Conservation (phyloP, 2,113 vertebrate species). For the Mustelus asterias region DNA sequence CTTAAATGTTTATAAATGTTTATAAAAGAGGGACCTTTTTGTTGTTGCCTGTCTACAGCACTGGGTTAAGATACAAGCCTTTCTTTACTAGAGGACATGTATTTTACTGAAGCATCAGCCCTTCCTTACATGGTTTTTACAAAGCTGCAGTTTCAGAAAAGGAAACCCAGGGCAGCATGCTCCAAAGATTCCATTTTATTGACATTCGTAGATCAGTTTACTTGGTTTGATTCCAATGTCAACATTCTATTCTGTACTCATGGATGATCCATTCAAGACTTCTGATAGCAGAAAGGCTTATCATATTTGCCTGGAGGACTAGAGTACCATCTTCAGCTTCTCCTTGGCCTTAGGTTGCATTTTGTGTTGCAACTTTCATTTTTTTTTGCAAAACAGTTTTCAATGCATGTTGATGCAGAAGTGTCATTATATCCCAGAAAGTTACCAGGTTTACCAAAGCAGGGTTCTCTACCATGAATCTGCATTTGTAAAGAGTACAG, state of each 20-base stretch:
- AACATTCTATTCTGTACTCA: slow-evolving; percentile 5
- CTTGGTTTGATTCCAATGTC: slow-evolving; percentile 32
- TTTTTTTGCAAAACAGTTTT: neutral
- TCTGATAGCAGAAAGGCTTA: neutral
- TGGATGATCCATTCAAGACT: slow-evolving; percentile 22
- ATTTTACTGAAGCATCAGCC: neutral
- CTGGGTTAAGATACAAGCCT: neutral
- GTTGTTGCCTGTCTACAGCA: neutral
- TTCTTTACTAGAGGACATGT: neutral
- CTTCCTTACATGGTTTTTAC: neutral
- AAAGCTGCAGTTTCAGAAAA: slow-evolving; percentile 1
- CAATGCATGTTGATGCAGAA: neutral
- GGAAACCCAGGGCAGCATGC: neutral
- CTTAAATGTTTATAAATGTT: slow-evolving; percentile 15
- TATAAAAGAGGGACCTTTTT: neutral
- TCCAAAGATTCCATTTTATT: neutral
- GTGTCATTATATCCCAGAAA: neutral
- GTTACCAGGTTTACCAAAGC: neutral
- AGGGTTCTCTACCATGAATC: neutral
- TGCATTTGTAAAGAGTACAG: neutral
- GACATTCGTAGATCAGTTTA: neutral
- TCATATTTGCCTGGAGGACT: neutral
- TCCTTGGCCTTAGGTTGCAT: neutral
- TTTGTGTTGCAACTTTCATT: neutral
- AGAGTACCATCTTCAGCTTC: neutral